A percentile compares a stretch with the other conserved stretches of the same genome.
phyloP scores from a whole-genome alignment of 2,888 invertebrate genomes.

The Xanthostigma xanthostigma region DNA sequence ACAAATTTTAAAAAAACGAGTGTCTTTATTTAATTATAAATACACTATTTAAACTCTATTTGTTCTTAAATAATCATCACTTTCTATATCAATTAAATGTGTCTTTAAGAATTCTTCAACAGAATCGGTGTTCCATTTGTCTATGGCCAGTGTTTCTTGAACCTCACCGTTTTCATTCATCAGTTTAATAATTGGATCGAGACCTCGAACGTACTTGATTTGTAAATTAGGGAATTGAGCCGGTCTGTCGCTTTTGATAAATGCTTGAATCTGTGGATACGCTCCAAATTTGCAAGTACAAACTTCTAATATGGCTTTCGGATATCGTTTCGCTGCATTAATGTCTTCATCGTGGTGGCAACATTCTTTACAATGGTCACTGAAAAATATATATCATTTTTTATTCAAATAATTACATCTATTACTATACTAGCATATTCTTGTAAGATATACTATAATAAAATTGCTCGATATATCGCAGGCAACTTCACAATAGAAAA shows the following conservation, averaged over 20 bases:
- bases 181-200: constrained; percentile 87
- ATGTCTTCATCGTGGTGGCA: constrained; percentile 60
- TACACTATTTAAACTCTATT: constrained; percentile 33
- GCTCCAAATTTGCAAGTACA: constrained; percentile 97
- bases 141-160: constrained; percentile 82
- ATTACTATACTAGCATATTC: too few relatives aligned
- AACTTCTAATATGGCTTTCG: constrained; percentile 85
- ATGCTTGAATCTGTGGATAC: constrained; percentile 97
- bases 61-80: constrained; percentile 41
- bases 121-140: constrained; percentile 97
- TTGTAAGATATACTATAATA: too few relatives aligned
- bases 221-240: constrained; percentile 80
- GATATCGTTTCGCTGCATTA: constrained; percentile 57
- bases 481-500: too few relatives aligned
- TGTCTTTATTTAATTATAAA: too few relatives aligned
- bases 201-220: constrained; percentile 83
- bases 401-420: too few relatives aligned
- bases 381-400: constrained; percentile 16
- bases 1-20: too few relatives aligned
- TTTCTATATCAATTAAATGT: constrained; percentile 51
- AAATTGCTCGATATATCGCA: too few relatives aligned
- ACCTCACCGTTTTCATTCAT: constrained; percentile 72
- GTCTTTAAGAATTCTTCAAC: constrained; percentile 91
- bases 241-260: constrained; percentile 85
- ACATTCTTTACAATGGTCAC: constrained; percentile 61